Evolutionary conservation across 2,888 invertebrate species (phyloP), one percentile per base, ranked within the genome.

Genomic region (Siphlonurus alternatus): DNA sequence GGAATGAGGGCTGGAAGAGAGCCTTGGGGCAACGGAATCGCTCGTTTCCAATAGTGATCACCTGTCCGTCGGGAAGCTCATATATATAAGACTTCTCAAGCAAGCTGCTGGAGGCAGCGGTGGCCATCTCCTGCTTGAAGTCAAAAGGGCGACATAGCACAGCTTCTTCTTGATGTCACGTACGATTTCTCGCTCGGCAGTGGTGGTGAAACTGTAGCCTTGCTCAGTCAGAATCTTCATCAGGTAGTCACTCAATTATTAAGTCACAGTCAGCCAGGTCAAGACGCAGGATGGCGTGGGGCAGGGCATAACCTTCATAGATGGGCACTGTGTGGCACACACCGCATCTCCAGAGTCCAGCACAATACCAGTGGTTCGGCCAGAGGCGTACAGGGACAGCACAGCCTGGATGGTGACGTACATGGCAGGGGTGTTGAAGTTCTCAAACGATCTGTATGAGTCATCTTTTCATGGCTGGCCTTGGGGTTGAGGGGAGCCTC

Each of bases 391-490:
- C 74, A 93, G 81, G 70, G 93, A 92, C 71, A 93, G 85, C 68
- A 93, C 93, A 70, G 93, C 93, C 79, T 93, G 93, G 81, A 93
- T 93, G n/a, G n/a, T n/a, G n/a, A n/a, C n/a, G n/a, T n/a, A n/a
- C n/a, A n/a, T n/a, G n/a, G n/a, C n/a, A n/a, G 93, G 92, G 71
- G 89, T 88, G 81, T 89, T 89, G 83, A 91, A 90, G 72, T 90
- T 91, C 79, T 91, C 91, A 77, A 91, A 91, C 89, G 92, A 90
- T 76, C n/a, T n/a, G 91, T 91, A 81, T 89, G 77, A 67, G 93
- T 93, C 93, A 94, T 94, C 83, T 93, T 94, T 77, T 94, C 94
- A 71, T 94, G 83, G 81, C 94, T 94, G 70, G 93, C 93, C 78
- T 94, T 94, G 71, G 94, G 94, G 79, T 94, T 94, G 74, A 92